These are phyloP conservation scores for Pteria penguin DNA, from an alignment of 2,888 invertebrate genomes.

Conservation along the genomic window DNA sequence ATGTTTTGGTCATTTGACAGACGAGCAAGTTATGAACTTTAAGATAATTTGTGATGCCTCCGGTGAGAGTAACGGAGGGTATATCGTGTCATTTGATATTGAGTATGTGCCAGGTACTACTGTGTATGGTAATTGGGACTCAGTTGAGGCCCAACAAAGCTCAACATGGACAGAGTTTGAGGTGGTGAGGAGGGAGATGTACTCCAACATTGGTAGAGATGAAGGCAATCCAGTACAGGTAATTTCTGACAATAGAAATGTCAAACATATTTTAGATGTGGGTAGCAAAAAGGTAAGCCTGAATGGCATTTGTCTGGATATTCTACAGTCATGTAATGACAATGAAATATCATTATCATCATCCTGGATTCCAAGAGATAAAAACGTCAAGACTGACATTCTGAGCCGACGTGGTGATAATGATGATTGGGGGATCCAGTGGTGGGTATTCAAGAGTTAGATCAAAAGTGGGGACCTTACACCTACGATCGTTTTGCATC, in stretches of 20 bases:
- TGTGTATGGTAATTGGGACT: conserved; percentile 5
- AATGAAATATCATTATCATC: not conserved
- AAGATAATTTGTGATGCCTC: conserved; percentile 29
- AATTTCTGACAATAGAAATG: conserved; percentile 33
- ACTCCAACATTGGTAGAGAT: not conserved
- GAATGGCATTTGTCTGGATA: not conserved
- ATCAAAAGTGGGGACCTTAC: conserved; percentile 12
- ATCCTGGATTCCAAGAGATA: conserved; percentile 25
- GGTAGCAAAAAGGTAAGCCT: conserved; percentile 27
- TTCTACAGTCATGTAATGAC: not conserved
- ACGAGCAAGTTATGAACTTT: not conserved
- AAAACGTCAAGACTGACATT: conserved; percentile 17
- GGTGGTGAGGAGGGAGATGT: conserved; percentile 4
- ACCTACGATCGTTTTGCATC: conserved; percentile 27
- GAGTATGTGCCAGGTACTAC: not conserved
- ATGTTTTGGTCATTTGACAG: not conserved
- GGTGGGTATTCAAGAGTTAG: conserved; percentile 5
- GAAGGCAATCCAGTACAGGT: not conserved
- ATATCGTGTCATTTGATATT: not conserved
- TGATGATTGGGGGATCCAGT: conserved; percentile 27
- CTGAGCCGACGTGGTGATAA: conserved; percentile 18
- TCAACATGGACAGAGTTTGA: conserved; percentile 26
- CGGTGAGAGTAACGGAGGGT: conserved; percentile 18
- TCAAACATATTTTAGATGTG: not conserved
- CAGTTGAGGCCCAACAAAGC: not conserved